Percentiles rank a stretch among this genome's conserved stretches.
phyloP scores from a whole-genome alignment of 2,113 vertebrate genomes.

The Podiceps cristatus region DNA sequence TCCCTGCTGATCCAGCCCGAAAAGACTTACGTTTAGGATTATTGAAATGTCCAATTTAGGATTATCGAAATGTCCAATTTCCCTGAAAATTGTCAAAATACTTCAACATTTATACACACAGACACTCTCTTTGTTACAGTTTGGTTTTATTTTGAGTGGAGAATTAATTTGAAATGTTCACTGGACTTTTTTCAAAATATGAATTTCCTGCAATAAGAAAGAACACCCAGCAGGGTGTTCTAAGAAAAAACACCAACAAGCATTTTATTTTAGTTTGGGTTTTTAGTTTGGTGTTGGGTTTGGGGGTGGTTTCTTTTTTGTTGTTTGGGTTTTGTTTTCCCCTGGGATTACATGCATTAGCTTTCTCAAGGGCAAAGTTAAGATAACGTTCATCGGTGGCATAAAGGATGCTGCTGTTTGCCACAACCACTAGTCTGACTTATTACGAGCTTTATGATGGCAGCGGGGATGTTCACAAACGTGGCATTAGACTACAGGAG shows the following conservation, averaged over 20 bases:
- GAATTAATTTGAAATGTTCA: background rate
- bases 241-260: background rate
- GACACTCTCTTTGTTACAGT: background rate
- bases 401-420: background rate
- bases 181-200: background rate
- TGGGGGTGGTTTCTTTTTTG: too few species aligned
- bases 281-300: too few species aligned
- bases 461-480: accelerated
- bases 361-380: background rate
- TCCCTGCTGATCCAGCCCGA: background rate
- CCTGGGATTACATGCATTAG: background rate
- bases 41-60: background rate
- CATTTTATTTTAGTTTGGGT: background rate
- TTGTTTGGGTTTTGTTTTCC: background rate
- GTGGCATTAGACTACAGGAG: accelerated
- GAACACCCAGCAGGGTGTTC: background rate
- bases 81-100: background rate
- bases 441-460: background rate
- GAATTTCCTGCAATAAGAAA: background rate
- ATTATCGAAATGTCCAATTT: background rate
- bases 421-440: background rate
- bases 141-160: background rate
- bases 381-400: background rate
- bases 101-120: background rate
- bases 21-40: background rate